phyloP scores from a whole-genome alignment of 2,113 vertebrate genomes.

The Oryzias melastigma region DNA sequence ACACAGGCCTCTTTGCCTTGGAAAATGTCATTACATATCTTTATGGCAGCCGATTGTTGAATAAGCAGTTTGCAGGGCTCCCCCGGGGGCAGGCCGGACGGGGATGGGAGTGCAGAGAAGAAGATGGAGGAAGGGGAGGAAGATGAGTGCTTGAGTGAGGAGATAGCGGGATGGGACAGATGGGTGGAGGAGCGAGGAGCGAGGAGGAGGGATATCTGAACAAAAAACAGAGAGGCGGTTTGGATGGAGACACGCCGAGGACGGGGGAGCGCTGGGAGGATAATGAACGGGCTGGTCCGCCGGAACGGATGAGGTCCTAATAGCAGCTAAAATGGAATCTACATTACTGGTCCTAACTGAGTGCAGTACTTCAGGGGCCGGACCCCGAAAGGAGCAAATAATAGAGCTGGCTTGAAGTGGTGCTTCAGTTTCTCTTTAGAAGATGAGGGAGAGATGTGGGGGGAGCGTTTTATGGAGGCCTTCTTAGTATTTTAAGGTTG shows the following conservation, averaged over 20 bases:
- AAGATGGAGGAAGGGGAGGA: conserved; percentile 30
- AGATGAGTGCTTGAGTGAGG: conserved; percentile 35
- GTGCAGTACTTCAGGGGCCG: conserved; percentile 75
- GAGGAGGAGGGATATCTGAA: conserved; percentile 29
- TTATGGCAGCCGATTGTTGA: conserved; percentile 82
- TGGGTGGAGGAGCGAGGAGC: conserved; percentile 34
- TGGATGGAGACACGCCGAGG: conserved; percentile 14
- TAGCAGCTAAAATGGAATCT: conserved; percentile 83
- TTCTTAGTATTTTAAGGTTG: conserved; percentile 57
- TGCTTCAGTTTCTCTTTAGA: conserved; percentile 62
- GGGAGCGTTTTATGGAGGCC: conserved; percentile 39
- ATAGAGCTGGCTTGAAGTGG: conserved; percentile 63
- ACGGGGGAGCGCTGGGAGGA: conserved; percentile 48
- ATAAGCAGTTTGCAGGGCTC: conserved; percentile 82
- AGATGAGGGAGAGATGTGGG: conserved; percentile 56
- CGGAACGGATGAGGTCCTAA: conserved; percentile 71
- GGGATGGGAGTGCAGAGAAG: conserved; percentile 48
- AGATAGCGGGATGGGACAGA: conserved; percentile 36
- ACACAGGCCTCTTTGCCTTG: conserved; percentile 82
- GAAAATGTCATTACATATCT: conserved; percentile 83
- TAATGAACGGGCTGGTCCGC: conserved; percentile 65
- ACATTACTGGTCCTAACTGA: conserved; percentile 81
- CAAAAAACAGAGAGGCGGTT: conserved; percentile 27
- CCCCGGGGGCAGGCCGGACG: conserved; percentile 62
- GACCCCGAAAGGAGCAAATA: conserved; percentile 65